A percentile compares a stretch with the other conserved stretches of the same genome.
Conservation (phyloP, 2,113 vertebrate genomes). For the Catharus bicknelli region DNA sequence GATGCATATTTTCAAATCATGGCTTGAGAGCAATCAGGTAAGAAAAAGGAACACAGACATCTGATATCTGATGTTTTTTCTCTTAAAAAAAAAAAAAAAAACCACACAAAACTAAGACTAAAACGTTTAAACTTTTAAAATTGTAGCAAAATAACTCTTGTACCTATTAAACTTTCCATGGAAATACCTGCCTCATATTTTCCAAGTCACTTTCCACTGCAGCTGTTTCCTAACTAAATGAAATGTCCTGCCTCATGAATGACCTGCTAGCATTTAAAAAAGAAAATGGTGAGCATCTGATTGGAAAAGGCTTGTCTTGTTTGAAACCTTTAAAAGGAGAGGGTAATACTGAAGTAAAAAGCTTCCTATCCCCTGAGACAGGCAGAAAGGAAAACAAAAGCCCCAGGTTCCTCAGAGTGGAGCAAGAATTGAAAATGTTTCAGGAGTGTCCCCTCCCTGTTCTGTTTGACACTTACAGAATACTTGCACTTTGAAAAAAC, state of each 20-base stretch:
- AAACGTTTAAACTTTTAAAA: neutral
- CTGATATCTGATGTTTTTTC: neutral
- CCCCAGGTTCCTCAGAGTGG: neutral
- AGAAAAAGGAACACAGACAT: neutral
- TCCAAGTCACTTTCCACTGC: neutral
- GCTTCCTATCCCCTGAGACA: neutral
- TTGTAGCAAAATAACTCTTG: neutral
- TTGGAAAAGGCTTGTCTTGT: neutral
- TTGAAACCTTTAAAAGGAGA: neutral
- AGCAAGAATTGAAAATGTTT: neutral
- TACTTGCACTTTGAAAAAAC: neutral
- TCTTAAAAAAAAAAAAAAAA: neutral
- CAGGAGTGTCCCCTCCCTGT: neutral
- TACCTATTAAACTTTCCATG: neutral
- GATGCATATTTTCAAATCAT: neutral
- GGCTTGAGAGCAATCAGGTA: neutral
- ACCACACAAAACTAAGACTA: neutral
- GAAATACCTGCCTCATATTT: conserved; percentile 11
- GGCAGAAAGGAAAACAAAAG: neutral
- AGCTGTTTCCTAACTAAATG: neutral
- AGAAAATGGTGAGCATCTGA: neutral
- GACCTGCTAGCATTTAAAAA: neutral
- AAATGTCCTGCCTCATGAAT: neutral
- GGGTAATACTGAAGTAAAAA: neutral
- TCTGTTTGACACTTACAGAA: neutral